Conservation (phyloP, 2,113 vertebrate species). For the Pithys albifrons region DNA sequence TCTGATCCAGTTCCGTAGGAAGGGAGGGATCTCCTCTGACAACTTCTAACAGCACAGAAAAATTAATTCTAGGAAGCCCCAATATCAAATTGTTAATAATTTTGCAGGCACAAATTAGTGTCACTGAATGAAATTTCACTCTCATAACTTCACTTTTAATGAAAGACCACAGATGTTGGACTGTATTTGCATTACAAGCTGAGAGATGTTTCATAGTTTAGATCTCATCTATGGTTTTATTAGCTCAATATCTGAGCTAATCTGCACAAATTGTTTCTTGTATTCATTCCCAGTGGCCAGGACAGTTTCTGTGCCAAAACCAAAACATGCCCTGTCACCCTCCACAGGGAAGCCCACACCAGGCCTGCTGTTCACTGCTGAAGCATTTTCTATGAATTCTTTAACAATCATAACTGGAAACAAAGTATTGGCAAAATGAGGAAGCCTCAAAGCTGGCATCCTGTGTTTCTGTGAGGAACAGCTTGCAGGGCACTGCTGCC, state of each 20-base stretch:
- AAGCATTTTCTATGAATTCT: not conserved
- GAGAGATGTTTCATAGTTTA: not conserved
- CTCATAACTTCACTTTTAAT: not conserved
- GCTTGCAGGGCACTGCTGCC: not conserved
- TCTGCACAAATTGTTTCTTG: not conserved
- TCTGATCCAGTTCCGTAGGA: not conserved
- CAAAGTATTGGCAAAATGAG: not conserved
- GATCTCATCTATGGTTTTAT: not conserved
- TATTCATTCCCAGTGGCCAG: not conserved
- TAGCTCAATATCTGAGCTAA: not conserved
- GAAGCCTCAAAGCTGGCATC: not conserved
- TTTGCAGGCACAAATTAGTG: not conserved
- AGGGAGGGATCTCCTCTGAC: constrained; percentile 23
- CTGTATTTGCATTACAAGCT: not conserved
- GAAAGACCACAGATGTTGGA: not conserved
- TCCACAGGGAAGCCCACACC: not conserved
- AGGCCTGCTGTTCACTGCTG: not conserved
- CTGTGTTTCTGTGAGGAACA: not conserved
- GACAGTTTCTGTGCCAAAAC: not conserved
- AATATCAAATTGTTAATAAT: constrained; percentile 10
- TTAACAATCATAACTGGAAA: not conserved
- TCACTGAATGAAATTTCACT: not conserved
- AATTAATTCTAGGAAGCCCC: constrained; percentile 25
- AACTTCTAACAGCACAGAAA: constrained; percentile 28
- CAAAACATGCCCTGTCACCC: not conserved